Conservation (phyloP, 2,113 vertebrate species). For the Lycaon pictus region DNA sequence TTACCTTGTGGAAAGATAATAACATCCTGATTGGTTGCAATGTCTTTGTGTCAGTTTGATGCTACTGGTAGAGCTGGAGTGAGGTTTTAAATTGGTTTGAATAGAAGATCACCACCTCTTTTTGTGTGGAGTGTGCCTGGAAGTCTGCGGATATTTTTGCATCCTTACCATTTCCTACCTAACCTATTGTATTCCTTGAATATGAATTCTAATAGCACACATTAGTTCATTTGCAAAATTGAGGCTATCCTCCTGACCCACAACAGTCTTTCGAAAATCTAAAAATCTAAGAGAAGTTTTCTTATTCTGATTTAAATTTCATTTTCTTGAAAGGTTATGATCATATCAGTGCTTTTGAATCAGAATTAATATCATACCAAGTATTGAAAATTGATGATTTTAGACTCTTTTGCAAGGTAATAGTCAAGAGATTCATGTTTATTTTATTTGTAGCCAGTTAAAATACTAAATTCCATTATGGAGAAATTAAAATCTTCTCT, state of each 20-base stretch:
- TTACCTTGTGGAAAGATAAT: neutral
- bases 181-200: neutral
- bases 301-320: constrained; percentile 37
- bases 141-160: neutral
- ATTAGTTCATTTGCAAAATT: constrained; percentile 35
- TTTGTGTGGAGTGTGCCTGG: neutral
- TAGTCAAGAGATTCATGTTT: neutral
- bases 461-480: neutral
- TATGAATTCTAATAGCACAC: neutral
- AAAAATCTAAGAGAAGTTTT: constrained; percentile 52
- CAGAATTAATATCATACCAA: constrained; percentile 26
- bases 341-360: neutral
- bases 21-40: neutral
- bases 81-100: neutral
- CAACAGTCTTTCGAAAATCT: constrained; percentile 32
- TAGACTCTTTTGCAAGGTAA: neutral
- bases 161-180: neutral
- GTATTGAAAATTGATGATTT: neutral
- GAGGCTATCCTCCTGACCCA: neutral
- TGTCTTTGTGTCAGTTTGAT: neutral
- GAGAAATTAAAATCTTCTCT: constrained; percentile 26
- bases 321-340: constrained; percentile 53
- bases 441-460: constrained; percentile 9
- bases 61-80: neutral
- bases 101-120: neutral